Conservation (phyloP, 1,140 invertebrate genomes). For the Ips nitidus region DNA sequence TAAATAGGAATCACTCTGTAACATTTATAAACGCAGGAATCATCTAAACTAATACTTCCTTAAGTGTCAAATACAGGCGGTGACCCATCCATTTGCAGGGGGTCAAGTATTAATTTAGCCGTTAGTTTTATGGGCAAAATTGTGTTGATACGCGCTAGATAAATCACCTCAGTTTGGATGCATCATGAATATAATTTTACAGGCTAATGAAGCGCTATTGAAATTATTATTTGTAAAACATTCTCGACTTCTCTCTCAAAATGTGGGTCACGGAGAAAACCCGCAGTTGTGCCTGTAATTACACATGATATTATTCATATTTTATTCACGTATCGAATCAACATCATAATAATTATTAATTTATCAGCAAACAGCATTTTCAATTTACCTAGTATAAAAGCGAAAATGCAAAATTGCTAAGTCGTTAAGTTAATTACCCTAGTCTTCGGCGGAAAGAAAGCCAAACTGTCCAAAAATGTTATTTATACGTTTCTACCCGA, state of each 20-base stretch:
- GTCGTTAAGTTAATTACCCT: not conserved
- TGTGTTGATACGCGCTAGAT: too few species aligned
- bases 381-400: not conserved
- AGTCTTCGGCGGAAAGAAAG: not conserved
- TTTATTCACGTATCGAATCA: conserved; percentile 1
- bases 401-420: not conserved
- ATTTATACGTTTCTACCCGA: too few species aligned
- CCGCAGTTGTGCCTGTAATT: conserved; percentile 2
- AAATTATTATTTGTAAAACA: not conserved
- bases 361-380: conserved; percentile 4
- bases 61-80: not conserved
- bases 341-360: conserved; percentile 6
- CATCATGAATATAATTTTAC: too few species aligned
- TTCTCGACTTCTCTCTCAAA: conserved; percentile 4
- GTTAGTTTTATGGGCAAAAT: not conserved
- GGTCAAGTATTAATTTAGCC: not conserved
- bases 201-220: not conserved
- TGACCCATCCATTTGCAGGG: not conserved
- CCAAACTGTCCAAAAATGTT: not conserved
- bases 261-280: conserved; percentile 21
- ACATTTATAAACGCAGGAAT: too few species aligned
- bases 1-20: too few species aligned
- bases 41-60: too few species aligned
- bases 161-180: too few species aligned
- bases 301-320: conserved; percentile 10